Evolutionary conservation across 1,140 invertebrate species (phyloP), one percentile per base, ranked within the genome.

Genomic region (Contarinia nasturtii): DNA sequence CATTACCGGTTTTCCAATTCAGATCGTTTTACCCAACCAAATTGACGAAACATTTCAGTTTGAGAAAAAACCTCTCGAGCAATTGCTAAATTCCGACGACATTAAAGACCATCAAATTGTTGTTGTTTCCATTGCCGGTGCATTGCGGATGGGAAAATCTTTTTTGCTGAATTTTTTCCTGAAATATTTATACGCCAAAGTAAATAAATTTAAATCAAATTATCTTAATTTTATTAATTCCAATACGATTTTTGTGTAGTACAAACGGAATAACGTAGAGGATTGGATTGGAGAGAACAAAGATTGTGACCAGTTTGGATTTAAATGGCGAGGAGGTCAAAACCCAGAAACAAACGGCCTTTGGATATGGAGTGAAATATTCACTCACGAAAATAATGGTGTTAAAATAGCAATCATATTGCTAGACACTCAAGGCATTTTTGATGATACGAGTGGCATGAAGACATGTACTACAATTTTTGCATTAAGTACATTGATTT

Each of bases 371-470:
- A 93, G 87, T 12, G 81, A 95, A 67, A 80, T 91, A 12, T 96
- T 92, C 61, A 70, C 85, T 46, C 75, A 85, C 17, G 82, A 78
- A 41, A 67, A 85, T 14, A 76, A 74, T 53, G 83, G 83, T 14
- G 81, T 86, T 57, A 82, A 86, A 65, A 76, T 92, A 22, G 90
- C 83, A 41, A 78, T 96, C 17, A 72, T 96, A 48, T 66, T 98
- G 38, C 80, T 97, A 76, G 94, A 98, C 61, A 98, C 94, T 10
- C 94, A 98, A 69, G 94, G 94, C 46, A 83, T 92, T 8, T 98
- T 97, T 69, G 94, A 98, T 65, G 92, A 86, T 61, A 80, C 94
- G 63, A 92, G 87, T 33, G 97, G 92, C 1, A 90, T 97, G 1
- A 78, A 85, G 51, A 92, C 97, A 61, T 93, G 89, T 68, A 92